Conservation (phyloP, 1,140 invertebrate species). For the Ceratosolen solmsi region DNA sequence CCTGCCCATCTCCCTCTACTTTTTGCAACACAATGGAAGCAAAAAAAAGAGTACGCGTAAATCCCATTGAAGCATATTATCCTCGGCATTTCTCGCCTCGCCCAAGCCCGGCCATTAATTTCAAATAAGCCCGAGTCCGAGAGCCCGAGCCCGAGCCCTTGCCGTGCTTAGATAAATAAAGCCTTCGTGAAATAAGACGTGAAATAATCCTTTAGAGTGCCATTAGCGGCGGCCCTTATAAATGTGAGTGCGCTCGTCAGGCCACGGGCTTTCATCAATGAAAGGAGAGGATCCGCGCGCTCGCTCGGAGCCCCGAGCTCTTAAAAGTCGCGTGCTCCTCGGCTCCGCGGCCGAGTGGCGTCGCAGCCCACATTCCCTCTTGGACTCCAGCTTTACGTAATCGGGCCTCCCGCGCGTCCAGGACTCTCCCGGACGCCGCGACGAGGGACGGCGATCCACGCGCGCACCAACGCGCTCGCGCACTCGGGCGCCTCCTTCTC, state of each 20-base stretch:
- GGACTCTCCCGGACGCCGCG: background rate
- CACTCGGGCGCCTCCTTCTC: background rate
- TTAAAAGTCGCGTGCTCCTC: background rate
- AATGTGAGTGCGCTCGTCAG: background rate
- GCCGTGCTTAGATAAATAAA: background rate
- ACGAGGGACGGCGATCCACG: background rate
- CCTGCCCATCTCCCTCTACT: background rate
- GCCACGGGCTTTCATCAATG: background rate
- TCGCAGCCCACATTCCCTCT: background rate
- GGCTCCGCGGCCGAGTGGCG: background rate
- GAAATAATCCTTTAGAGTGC: background rate
- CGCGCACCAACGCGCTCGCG: background rate
- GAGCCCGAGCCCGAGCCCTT: background rate
- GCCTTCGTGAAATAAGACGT: background rate
- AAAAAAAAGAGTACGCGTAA: background rate
- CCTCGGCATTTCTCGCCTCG: background rate
- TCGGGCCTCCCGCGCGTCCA: conserved; percentile 14
- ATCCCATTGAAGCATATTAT: background rate
- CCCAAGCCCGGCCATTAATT: background rate
- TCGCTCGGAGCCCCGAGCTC: background rate
- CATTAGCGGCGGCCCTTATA: background rate
- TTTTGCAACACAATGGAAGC: background rate
- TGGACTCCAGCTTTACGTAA: conserved; percentile 19
- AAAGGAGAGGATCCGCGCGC: background rate
- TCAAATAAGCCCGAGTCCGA: background rate